A percentile compares a stretch with the other conserved stretches of the same genome.
Evolutionary conservation across 2,113 vertebrate species (phyloP).

Genomic region (Sphaerodactylus townsendi): DNA sequence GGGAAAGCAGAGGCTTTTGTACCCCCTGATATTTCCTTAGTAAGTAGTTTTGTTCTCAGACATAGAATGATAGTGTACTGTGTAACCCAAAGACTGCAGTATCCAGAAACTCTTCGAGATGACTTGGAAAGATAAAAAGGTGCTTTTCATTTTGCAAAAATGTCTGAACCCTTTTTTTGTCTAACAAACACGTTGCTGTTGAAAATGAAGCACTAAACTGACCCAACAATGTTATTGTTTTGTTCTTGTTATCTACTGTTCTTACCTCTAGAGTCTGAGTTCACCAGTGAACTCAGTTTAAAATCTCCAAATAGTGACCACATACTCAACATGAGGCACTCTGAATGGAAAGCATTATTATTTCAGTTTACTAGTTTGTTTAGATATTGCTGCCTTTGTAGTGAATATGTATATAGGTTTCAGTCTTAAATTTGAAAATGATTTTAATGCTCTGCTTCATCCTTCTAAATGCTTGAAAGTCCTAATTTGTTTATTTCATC

Average conservation of each 20-base stretch:
- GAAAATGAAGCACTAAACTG: neutral
- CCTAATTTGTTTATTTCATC: neutral
- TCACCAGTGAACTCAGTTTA: neutral
- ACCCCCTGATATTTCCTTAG: too few species aligned
- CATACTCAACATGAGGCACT: neutral
- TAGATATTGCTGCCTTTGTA: neutral
- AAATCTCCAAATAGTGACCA: neutral
- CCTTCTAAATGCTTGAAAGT: constrained; percentile 14
- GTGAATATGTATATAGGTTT: neutral
- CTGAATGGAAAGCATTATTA: constrained; percentile 6
- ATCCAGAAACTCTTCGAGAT: neutral
- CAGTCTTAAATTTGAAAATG: neutral
- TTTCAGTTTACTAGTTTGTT: constrained; percentile 9
- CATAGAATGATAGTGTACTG: neutral
- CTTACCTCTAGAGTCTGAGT: neutral
- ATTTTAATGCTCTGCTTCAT: neutral
- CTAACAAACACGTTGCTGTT: neutral
- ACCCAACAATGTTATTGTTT: neutral
- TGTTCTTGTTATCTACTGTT: neutral
- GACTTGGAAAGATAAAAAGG: neutral
- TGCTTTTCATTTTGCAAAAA: neutral
- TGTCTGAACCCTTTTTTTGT: neutral
- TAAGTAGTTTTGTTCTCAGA: too few species aligned
- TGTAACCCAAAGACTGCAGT: neutral
- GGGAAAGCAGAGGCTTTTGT: too few species aligned